phyloP scores from a whole-genome alignment of 2,888 invertebrate species.

The Hemithea aestivaria region DNA sequence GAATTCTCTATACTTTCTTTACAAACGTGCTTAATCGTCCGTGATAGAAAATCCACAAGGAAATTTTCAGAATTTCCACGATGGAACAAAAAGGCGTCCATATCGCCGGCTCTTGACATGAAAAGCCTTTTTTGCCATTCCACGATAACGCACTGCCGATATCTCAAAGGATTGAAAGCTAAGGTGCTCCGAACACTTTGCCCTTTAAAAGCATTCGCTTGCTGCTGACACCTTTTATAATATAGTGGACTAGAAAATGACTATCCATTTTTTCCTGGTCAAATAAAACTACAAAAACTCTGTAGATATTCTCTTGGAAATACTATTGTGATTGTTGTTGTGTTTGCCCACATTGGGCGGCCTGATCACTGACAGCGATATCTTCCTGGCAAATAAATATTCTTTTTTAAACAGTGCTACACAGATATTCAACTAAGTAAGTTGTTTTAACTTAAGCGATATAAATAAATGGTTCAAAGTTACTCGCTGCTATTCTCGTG shows the following conservation, averaged over 20 bases:
- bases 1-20: conserved; percentile 5
- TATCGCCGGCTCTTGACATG: conserved; percentile 70
- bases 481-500: background rate
- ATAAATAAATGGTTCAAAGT: background rate
- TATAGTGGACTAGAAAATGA: conserved; percentile 22
- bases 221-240: conserved; percentile 35
- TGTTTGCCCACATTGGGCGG: too few relatives aligned
- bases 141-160: conserved; percentile 59
- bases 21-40: conserved; percentile 16
- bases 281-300: conserved; percentile 4
- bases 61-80: conserved; percentile 23
- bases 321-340: too few relatives aligned
- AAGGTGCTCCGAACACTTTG: conserved; percentile 43
- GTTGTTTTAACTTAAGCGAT: background rate
- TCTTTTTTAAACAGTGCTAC: too few relatives aligned
- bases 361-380: too few relatives aligned
- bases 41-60: conserved; percentile 7
- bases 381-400: too few relatives aligned
- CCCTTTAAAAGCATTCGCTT: conserved; percentile 50
- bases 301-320: too few relatives aligned
- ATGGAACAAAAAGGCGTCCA: conserved; percentile 64
- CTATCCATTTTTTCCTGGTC: conserved; percentile 12
- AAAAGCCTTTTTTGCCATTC: conserved; percentile 71
- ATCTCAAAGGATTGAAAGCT: conserved; percentile 45
- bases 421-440: too few relatives aligned